Evolutionary conservation across 2,888 invertebrate genomes (phyloP).

Genomic region (Stictocephala bisonia): DNA sequence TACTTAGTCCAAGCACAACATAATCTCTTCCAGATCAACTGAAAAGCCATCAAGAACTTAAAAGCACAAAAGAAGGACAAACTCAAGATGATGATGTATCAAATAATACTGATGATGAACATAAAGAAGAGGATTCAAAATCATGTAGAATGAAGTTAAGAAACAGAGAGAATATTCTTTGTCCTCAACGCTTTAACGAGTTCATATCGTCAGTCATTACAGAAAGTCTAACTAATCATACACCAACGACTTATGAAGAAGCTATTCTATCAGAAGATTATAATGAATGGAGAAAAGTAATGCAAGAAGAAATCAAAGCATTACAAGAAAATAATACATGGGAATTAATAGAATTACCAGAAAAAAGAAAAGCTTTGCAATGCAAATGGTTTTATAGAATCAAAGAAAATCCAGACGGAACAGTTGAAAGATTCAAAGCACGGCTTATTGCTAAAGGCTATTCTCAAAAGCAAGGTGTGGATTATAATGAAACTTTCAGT

Average conservation of each 20-base stretch:
- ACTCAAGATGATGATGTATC: background rate
- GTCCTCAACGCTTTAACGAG: background rate
- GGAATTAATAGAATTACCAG: conserved; percentile 1
- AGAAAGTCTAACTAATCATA: background rate
- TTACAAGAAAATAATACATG: conserved; percentile 16
- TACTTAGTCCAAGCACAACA: background rate
- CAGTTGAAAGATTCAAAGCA: no score
- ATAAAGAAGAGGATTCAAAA: background rate
- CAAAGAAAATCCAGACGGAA: conserved; percentile 18
- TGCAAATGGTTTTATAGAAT: no score
- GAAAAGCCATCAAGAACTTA: no score
- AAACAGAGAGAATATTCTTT: conserved; percentile 10
- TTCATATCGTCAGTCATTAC: background rate
- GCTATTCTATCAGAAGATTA: background rate
- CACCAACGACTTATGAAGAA: background rate
- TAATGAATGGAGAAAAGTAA: background rate
- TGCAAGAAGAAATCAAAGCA: background rate
- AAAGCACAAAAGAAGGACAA: no score
- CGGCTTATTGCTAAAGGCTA: conserved; percentile 8
- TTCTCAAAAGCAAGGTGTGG: background rate
- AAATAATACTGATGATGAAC: background rate
- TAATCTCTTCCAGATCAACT: background rate
- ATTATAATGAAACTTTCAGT: conserved; percentile 16
- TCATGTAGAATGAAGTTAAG: conserved; percentile 3
- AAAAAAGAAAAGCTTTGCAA: conserved; percentile 15